These are phyloP conservation scores for Phymorhynchus buccinoides DNA, from an alignment of 1,140 invertebrate species.

Conservation along the genomic window DNA sequence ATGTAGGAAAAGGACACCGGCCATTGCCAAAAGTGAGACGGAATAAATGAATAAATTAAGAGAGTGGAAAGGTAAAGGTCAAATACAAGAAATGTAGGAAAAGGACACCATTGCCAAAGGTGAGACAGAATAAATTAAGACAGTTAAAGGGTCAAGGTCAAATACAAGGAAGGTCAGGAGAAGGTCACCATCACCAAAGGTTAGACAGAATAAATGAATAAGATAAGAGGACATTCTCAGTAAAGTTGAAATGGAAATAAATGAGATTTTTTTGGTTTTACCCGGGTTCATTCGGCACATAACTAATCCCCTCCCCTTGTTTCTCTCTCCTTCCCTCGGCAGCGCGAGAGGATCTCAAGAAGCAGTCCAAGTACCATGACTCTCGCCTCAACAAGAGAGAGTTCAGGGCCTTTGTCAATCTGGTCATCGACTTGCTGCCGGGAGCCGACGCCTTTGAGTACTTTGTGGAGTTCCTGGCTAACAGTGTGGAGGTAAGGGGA, in stretches of 20 bases:
- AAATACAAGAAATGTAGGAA: slow-evolving; percentile 8
- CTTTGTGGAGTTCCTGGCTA: slow-evolving; percentile 69
- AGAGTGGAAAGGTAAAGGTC: slow-evolving; percentile 64
- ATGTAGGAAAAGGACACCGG: no score
- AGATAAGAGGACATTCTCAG: no score
- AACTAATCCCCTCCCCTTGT: no score
- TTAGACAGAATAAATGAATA: slow-evolving; percentile 30
- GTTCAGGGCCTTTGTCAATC: slow-evolving; percentile 65
- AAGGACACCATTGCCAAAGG: no score
- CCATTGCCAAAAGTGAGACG: no score
- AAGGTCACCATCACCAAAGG: slow-evolving; percentile 63
- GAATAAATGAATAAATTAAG: no score
- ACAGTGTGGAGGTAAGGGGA: slow-evolving; percentile 66
- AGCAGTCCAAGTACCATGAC: slow-evolving; percentile 63
- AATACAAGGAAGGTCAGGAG: slow-evolving; percentile 71
- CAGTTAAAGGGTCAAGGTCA: slow-evolving; percentile 63
- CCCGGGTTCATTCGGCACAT: no score
- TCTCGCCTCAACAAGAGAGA: slow-evolving; percentile 67
- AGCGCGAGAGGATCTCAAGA: slow-evolving; percentile 62
- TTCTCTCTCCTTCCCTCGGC: slow-evolving; percentile 10
- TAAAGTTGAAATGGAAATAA: no score
- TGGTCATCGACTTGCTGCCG: slow-evolving; percentile 63
- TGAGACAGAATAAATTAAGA: slow-evolving; percentile 52
- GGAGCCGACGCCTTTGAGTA: slow-evolving; percentile 69
- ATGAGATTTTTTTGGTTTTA: no score